phyloP scores from a whole-genome alignment of 37 sponge, comb jelly and placozoan genomes.

The Beroe forskalii region DNA sequence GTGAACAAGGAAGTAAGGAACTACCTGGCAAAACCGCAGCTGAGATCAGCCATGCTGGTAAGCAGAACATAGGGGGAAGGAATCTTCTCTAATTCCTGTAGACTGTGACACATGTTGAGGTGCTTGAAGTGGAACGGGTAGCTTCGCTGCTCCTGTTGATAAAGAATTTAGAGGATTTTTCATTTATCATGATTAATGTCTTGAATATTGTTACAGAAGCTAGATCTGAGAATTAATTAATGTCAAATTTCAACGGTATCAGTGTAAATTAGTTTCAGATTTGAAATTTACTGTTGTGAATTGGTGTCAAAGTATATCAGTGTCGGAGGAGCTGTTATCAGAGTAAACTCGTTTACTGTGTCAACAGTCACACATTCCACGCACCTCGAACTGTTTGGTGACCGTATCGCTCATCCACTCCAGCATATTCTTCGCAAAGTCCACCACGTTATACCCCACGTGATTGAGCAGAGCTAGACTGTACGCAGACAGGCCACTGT shows the following conservation, averaged over 20 bases:
- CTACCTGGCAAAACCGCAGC: conserved; percentile 37
- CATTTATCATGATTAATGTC: too few relatives aligned
- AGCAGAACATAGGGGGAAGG: conserved; percentile 79
- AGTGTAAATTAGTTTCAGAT: too few relatives aligned
- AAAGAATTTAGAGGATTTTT: background rate
- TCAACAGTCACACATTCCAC: too few relatives aligned
- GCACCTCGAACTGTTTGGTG: conserved; percentile 83
- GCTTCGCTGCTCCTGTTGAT: conserved; percentile 70
- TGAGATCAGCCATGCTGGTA: conserved; percentile 17
- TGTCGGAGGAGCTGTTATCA: too few relatives aligned
- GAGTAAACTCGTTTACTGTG: too few relatives aligned
- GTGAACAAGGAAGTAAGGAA: too few relatives aligned
- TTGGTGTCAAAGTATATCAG: too few relatives aligned
- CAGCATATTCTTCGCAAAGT: conserved; percentile 96
- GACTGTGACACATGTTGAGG: conserved; percentile 84
- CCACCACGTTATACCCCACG: conserved; percentile 95
- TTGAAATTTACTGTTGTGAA: too few relatives aligned
- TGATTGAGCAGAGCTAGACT: conserved; percentile 92
- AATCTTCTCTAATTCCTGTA: conserved; percentile 80
- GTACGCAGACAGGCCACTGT: conserved; percentile 91
- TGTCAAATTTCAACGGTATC: too few relatives aligned
- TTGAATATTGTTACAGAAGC: too few relatives aligned
- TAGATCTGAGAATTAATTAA: too few relatives aligned
- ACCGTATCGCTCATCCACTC: conserved; percentile 99
- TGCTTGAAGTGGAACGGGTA: conserved; percentile 94